Conservation (phyloP, 2,797 vertebrate genomes). For the Aratinga solstitialis region DNA sequence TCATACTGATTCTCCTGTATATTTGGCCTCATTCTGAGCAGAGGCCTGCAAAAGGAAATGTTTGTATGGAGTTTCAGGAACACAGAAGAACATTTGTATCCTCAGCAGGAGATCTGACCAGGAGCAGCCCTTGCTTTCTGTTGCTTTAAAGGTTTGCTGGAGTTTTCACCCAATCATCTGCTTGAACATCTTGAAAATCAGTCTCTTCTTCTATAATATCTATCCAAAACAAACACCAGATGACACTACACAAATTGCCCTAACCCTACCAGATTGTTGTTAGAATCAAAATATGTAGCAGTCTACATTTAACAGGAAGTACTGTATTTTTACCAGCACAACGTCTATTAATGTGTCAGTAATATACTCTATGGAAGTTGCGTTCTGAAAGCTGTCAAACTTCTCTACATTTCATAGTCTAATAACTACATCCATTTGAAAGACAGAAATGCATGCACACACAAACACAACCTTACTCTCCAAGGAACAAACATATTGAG, state of each 20-base stretch:
- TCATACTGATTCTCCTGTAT: background rate
- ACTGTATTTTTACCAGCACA: slow-evolving; percentile 72
- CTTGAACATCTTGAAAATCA: slow-evolving; percentile 79
- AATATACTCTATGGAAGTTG: slow-evolving; percentile 42
- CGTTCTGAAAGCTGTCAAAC: slow-evolving; percentile 52
- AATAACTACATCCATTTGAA: slow-evolving; percentile 34
- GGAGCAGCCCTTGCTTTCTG: slow-evolving; percentile 67
- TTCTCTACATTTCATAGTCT: slow-evolving; percentile 45
- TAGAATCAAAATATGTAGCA: slow-evolving; percentile 79
- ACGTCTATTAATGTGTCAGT: slow-evolving; percentile 68
- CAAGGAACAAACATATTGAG: background rate
- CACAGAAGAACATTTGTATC: slow-evolving; percentile 56
- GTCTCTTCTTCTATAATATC: slow-evolving; percentile 76
- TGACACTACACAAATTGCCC: slow-evolving; percentile 76
- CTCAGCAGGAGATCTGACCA: slow-evolving; percentile 63
- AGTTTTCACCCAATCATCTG: slow-evolving; percentile 78
- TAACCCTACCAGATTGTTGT: slow-evolving; percentile 80
- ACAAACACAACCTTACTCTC: slow-evolving; percentile 45
- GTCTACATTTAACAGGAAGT: slow-evolving; percentile 73
- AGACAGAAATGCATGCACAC: slow-evolving; percentile 11
- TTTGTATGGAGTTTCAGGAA: slow-evolving; percentile 30
- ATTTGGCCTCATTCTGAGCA: slow-evolving; percentile 17
- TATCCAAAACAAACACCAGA: slow-evolving; percentile 78
- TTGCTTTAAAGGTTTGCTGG: slow-evolving; percentile 74
- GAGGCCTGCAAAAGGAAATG: background rate